Percentiles rank a stretch among this genome's conserved stretches.
Conservation (phyloP, 2,113 vertebrate genomes). For the Lanius collurio region DNA sequence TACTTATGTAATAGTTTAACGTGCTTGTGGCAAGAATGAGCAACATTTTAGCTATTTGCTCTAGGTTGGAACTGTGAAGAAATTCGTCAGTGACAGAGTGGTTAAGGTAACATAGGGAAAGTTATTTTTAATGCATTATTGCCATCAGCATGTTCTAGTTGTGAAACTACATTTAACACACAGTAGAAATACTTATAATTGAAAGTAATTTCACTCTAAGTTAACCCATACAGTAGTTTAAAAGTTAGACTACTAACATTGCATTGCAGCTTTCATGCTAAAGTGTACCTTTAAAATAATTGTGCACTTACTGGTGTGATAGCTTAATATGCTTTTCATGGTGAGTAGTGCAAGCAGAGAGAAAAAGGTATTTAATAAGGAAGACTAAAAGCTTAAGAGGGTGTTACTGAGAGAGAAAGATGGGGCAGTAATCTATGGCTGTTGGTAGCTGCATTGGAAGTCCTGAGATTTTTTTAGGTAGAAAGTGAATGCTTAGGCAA, state of each 20-base stretch:
- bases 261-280: conserved; percentile 29
- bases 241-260: conserved; percentile 47
- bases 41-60: conserved; percentile 68
- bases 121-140: conserved; percentile 29
- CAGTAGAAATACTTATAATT: conserved; percentile 8
- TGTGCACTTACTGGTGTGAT: conserved; percentile 18
- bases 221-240: conserved; percentile 24
- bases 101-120: conserved; percentile 68
- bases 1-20: not conserved
- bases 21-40: conserved; percentile 50
- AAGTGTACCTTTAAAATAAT: conserved; percentile 20
- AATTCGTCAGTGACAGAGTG: conserved; percentile 60
- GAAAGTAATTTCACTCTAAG: not conserved
- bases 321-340: conserved; percentile 23
- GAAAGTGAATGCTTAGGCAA: not conserved
- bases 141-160: conserved; percentile 53
- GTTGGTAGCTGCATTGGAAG: not conserved
- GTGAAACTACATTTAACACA: conserved; percentile 14
- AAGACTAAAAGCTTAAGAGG: not conserved
- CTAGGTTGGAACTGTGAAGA: conserved; percentile 65
- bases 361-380: not conserved
- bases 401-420: not conserved
- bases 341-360: not conserved
- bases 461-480: not conserved
- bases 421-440: not conserved